Evolutionary conservation across 2,113 vertebrate genomes (phyloP), one percentile per base, ranked within the genome.

Genomic region (Bucco capensis): DNA sequence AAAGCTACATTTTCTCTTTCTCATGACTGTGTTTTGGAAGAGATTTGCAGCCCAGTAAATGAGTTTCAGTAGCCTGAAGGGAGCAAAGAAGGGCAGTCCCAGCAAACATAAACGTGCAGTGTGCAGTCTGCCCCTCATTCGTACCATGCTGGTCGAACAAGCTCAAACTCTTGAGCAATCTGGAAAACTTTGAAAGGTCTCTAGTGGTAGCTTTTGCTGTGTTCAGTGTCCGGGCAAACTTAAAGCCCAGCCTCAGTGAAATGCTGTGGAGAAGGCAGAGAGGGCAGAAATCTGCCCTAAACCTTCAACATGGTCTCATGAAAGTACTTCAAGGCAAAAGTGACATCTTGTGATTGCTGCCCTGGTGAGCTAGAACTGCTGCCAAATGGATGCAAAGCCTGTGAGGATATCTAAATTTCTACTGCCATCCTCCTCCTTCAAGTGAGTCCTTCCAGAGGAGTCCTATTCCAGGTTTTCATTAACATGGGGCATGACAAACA

Each of bases 1-100:
- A 54, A 38, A 13, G 19, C 25, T 70, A 28, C 9, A 4, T 53
- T 33, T 51, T 27, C 50, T 56, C 27, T 30, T 24, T 67, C 61
- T 88, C 3, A 0, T 19, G 31, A 37, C 16, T 30, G 12, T 13
- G n/a, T 75, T 83, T 65, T 1, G 4, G 46, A 61, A 53, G 33
- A 81, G 3, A 23, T 31, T 15, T 86, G 49, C 42, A 94, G 67
- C 13, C 60, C 38, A 40, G 12, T 5, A 46, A 74, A 71, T 5
- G 25, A 69, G 15, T 61, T 91, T 82, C 62, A 69, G 16, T 9
- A 82, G 11, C 5, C 37, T 70, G 35, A 12, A 0, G 6, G 25
- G 25, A 76, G 40, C 0, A 0, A 50, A 54, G 33, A 46, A 37
- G 12, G 42, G 30, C 49, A 75, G 33, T 12, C 31, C n/a, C 1